Evolutionary conservation across 2,113 vertebrate genomes (phyloP).

Genomic region (Theristicus caerulescens): DNA sequence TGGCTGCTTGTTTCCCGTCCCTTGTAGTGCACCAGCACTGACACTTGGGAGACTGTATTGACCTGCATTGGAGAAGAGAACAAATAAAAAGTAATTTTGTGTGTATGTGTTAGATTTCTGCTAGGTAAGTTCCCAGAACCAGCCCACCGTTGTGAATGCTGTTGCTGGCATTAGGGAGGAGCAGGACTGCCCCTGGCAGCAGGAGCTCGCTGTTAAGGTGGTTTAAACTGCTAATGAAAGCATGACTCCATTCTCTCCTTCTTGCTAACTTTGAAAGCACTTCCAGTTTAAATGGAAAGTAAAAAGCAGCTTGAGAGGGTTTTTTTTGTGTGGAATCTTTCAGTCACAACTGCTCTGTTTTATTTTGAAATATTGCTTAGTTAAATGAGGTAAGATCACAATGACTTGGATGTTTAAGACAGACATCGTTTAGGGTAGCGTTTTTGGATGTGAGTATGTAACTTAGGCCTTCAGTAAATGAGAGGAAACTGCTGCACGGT

Average conservation of each 20-base stretch:
- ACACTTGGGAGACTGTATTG: neutral
- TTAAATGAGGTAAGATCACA: neutral
- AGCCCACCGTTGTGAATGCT: neutral
- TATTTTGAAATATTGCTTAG: neutral
- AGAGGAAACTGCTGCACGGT: neutral
- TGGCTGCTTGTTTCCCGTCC: neutral
- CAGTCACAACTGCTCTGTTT: neutral
- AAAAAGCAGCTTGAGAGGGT: neutral
- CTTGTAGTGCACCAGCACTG: neutral
- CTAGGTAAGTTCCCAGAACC: neutral
- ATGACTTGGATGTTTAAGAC: neutral
- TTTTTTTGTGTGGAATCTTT: neutral
- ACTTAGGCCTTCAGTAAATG: neutral
- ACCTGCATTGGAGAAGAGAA: neutral
- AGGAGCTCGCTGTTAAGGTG: neutral
- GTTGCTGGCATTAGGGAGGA: neutral
- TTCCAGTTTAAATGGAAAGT: neutral
- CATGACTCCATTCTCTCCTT: fast-evolving
- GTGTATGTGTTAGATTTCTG: neutral
- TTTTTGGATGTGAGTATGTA: neutral
- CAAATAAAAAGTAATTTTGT: neutral
- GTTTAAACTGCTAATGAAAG: neutral
- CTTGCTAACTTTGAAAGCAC: neutral
- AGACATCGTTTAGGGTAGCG: neutral
- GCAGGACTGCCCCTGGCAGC: neutral